Conservation (phyloP, 2,113 vertebrate genomes). For the Ictidomys tridecemlineatus region DNA sequence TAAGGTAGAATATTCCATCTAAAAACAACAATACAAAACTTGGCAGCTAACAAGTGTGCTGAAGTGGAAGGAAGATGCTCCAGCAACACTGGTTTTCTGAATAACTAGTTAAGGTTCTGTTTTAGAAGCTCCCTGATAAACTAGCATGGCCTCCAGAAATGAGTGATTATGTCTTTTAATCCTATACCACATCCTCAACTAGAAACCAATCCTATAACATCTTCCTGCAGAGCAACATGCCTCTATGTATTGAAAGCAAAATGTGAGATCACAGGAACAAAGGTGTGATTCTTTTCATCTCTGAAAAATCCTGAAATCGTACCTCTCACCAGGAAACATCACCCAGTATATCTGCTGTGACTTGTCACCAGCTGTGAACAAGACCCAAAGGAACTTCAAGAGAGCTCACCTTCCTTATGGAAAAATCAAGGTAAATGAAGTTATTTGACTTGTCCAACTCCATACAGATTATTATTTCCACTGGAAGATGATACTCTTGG, state of each 20-base stretch:
- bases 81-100: background rate
- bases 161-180: background rate
- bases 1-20: background rate
- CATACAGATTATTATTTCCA: background rate
- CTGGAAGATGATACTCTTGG: background rate
- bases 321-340: constrained; percentile 14
- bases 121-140: background rate
- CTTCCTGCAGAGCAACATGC: background rate
- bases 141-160: background rate
- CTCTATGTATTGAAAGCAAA: background rate
- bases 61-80: background rate
- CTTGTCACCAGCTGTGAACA: background rate
- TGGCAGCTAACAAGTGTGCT: background rate
- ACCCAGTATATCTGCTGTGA: background rate
- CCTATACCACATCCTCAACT: background rate
- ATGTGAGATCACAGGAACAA: background rate
- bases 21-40: background rate
- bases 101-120: background rate
- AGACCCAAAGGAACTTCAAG: background rate
- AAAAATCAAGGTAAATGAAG: constrained; percentile 45
- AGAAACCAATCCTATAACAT: constrained; percentile 21
- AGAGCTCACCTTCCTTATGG: background rate
- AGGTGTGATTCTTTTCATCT: background rate
- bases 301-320: background rate
- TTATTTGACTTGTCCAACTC: background rate